Evolutionary conservation across 2,113 vertebrate genomes (phyloP), one percentile per base, ranked within the genome.

Genomic region (Madoqua kirkii): DNA sequence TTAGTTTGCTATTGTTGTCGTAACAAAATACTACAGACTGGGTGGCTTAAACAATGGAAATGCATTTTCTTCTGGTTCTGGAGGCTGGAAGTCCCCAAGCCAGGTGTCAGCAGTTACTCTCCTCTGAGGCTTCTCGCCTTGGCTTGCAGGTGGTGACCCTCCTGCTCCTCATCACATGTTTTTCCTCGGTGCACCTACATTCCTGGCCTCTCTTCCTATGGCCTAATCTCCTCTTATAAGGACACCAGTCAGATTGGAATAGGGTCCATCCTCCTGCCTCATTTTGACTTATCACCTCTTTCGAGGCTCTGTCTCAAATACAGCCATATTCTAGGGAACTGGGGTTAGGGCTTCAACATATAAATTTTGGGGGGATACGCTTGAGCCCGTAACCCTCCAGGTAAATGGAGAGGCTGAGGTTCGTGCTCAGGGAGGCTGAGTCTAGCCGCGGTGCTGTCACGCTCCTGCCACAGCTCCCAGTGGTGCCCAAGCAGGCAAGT

Each of bases 401-500:
- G 87, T 43, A 43, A 89, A 11, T 6, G 31, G n/a, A 7, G 36
- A 89, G 79, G 59, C 48, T 57, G 50, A 52, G 71, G 27, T 40
- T 57, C 13, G 3, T 16, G 17, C 10, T 29, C n/a, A 33, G 52
- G 12, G 76, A 84, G 43, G 13, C 45, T 15, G 19, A 21, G 31
- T 50, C 74, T 78, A 23, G 64, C n/a, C 14, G 3, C 1, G 0
- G 29, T 6, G 31, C 89, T 54, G 0, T 31, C 23, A 19, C 36
- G 29, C 36, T 25, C 23, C 43, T 54, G 57, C n/a, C 2, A 17
- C 33, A 36, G 59, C 40, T 82, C 17, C 48, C 1, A 19, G 57
- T 36, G 10, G n/a, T 4, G 21, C 25, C 17, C 17, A 13, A 0
- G 0, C 33, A n/a, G 36, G 33, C 33, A 84, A 74, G 76, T 29